Percentiles rank a stretch among this genome's conserved stretches.
These are phyloP conservation scores for Mandrillus leucophaeus DNA, from an alignment of 2,113 vertebrate species.

Conservation along the genomic window DNA sequence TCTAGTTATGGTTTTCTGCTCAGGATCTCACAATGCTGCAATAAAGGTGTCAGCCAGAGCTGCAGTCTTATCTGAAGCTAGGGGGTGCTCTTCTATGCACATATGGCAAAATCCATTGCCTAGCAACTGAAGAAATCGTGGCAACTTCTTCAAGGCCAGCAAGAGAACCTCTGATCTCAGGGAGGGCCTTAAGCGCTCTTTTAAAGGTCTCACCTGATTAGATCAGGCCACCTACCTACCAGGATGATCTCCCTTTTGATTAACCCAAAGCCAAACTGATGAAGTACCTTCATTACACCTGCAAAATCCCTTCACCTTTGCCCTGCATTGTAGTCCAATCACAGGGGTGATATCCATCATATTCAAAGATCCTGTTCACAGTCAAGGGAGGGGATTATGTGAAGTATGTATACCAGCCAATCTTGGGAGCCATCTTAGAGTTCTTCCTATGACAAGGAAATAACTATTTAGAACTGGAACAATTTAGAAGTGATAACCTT, in stretches of 20 bases:
- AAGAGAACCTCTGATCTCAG: not conserved
- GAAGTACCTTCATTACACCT: not conserved
- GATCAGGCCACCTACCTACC: not conserved
- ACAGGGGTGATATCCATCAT: not conserved
- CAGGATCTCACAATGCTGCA: not conserved
- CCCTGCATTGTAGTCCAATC: not conserved
- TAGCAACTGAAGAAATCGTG: not conserved
- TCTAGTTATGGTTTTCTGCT: not conserved
- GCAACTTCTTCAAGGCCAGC: not conserved
- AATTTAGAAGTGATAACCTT: not conserved
- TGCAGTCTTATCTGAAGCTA: not conserved
- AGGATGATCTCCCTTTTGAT: slow-evolving; percentile 8
- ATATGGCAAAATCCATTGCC: not conserved
- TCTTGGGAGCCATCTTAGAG: not conserved
- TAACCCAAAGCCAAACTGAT: not conserved
- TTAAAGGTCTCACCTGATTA: not conserved
- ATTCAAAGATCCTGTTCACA: not conserved
- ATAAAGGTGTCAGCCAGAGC: not conserved
- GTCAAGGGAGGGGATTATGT: not conserved
- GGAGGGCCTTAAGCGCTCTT: not conserved
- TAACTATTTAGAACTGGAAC: not conserved
- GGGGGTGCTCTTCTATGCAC: not conserved
- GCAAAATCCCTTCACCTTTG: not conserved
- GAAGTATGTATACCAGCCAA: not conserved
- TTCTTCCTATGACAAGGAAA: not conserved